Base-by-base conservation (phyloP, 2,888 invertebrate species). In the Endomychus coccineus region DNA sequence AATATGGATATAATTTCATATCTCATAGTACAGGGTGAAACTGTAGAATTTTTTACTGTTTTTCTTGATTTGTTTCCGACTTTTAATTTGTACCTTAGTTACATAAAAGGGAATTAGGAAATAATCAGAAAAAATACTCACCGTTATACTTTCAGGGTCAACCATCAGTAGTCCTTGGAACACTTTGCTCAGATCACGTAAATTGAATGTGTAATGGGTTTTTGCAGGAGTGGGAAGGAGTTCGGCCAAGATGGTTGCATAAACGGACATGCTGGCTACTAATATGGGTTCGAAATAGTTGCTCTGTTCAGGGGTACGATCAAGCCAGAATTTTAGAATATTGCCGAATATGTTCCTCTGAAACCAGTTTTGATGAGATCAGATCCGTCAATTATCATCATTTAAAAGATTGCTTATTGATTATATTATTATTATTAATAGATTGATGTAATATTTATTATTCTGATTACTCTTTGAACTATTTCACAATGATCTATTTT, bases 151-250 rank as follows among this genome's bases (percentile, higher is more conserved):
- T 27, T 69, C 69, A 0, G 85, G 75, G 2, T 80, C 77, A 48
- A 80, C 71, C 75, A 87, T 80, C 19, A 87, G 66, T 1, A 87
- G 73, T 2, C 87, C 87, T 67, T 84, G 81, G 55, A 86, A 84
- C 11, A 91, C 84, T 52, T 88, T 79, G 38, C 87, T 80, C 43
- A 92, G 75, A 61, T 92, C 92, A 11, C 91, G 69, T 49, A 92
- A 62, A 66, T 91, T 92, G 65, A 91, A 92, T 1, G 89, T 83
- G 54, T 92, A 92, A 66, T 91, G 91, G 0, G 86, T 87, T 61
- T 90, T 91, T 13, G 85, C 74, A 0, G 92, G 91, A 0, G 90
- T 92, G 0, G 92, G 91, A 7, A 90, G 68, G 36, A 92, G 69
- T 51, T 83, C 82, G 4, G 69, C 68, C 21, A 78, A 71, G 39